Evolutionary conservation across 1,140 invertebrate species (phyloP), one percentile per base, ranked within the genome.

Genomic region (Pogonomyrmex californicus): DNA sequence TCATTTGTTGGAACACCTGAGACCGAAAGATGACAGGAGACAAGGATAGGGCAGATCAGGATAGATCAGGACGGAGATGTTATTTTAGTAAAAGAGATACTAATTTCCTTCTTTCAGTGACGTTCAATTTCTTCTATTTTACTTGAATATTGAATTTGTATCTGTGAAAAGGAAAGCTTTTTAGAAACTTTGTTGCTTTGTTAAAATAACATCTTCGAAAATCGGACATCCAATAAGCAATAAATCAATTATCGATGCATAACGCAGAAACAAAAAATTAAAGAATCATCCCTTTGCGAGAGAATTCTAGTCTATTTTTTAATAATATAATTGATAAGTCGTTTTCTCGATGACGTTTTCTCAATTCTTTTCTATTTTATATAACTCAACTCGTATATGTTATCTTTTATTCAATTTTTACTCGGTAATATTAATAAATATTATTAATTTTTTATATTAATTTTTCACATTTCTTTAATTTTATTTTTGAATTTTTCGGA

Each of bases 201-300:
- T 82, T 73, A 33, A 73, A 62, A 9, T 60, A 70, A 71, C 12
- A 6, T 49, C n/a, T 65, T 60, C 33, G 17, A 68, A 66, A 36
- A 38, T 60, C 17, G 12, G 14, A 63, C n/a, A 63, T 49, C 9
- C n/a, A 49, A 75, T 60, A 33, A 81, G 63, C 49, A 81, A 81
- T 70, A 81, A 81, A 33, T 12, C 3, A 60, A 23, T 41, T 65
- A 7, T 54, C 14, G 36, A 70, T 41, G n/a, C 23, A 60, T 12
- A 10, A 76, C 17, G 58, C 36, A 4, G 30, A 4, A 60, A 58
- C 4, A 9, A 63, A 10, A n/a, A 51, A 49, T 17, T 79, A 41
- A 14, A 7, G 9, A 58, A 23, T 23, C 12, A 58, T 23, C 6
- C 6, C n/a, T 12, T 12, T 10, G 36, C 4, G 10, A 23, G 23